Base-by-base conservation (phyloP, 2,113 vertebrate genomes). In the Pseudorectes ferrugineus region DNA sequence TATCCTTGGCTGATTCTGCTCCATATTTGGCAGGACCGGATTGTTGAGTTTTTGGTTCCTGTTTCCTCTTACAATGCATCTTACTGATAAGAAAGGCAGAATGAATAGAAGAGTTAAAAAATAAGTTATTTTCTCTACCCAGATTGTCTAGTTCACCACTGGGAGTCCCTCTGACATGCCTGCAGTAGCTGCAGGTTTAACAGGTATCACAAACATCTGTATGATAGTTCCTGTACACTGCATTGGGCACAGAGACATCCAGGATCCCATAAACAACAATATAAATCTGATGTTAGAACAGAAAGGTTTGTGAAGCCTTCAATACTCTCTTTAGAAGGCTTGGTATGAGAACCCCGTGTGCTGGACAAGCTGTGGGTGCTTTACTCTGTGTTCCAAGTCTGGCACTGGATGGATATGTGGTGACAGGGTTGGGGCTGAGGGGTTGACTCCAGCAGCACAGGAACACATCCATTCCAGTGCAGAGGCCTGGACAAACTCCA, bases 21-120 rank as follows among this genome's bases (percentile, higher is more conserved):
- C 45, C 4, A 2, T 2, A 3, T 58, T 58, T 65, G 36, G 61
- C n/a, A 68, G 49, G 29, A 31, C 11, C 0, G 3, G 3, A 1
- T 55, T 74, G 45, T 14, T 38, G 42, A 35, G 21, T 4, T 67
- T 68, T 42, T 67, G 36, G 48, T 68, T 51, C 16, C 43, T 36
- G 13, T 55, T 71, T 84, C 24, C 24, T 71, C 25, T 87, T 55
- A 21, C 4, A 24, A 14, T 46, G 22, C 2, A 2, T 55, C 45
- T 42, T 55, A 36, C 33, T 29, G 45, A 26, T 59, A n/a, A 75
- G 67, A 79, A 70, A 71, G n/a, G 36, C 46, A 66, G 83, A 91
- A 80, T 0, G 0, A 76, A 36, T 38, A 73, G 20, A 51, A 33
- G 29, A 57, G 26, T 79, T 54, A 25, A 26, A 16, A 17, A 7